These are phyloP conservation scores for Smittia sp. DNA, from an alignment of 2,888 invertebrate genomes.

Conservation along the genomic window DNA sequence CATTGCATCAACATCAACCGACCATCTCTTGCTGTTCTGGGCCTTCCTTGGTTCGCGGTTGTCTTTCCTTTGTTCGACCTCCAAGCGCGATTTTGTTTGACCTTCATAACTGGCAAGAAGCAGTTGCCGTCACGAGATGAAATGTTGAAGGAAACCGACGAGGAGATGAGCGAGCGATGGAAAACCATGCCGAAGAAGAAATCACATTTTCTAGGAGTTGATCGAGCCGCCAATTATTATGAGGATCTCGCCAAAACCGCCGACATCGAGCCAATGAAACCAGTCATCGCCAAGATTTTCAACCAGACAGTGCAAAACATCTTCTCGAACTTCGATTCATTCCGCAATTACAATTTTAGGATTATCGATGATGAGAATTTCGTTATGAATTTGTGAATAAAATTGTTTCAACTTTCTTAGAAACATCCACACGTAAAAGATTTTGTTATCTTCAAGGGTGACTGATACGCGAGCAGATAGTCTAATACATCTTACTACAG, in stretches of 20 bases:
- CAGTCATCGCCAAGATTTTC: background rate
- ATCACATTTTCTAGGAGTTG: background rate
- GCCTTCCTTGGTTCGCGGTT: constrained; percentile 53
- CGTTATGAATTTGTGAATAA: too few relatives aligned
- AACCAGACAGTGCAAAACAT: background rate
- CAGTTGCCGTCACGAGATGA: background rate
- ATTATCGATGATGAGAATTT: constrained; percentile 5
- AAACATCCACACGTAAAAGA: too few relatives aligned
- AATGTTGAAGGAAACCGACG: background rate
- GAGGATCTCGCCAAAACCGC: background rate
- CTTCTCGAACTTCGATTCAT: background rate
- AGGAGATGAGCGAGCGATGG: background rate
- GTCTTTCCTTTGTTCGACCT: background rate
- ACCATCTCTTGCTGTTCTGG: constrained; percentile 74
- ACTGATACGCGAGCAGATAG: too few relatives aligned
- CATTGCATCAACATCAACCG: constrained; percentile 73
- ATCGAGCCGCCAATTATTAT: background rate
- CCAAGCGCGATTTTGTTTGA: background rate
- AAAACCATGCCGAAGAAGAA: background rate
- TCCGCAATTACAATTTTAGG: background rate
- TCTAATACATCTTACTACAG: too few relatives aligned
- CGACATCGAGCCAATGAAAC: background rate
- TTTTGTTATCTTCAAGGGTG: too few relatives aligned
- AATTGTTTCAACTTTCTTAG: too few relatives aligned
- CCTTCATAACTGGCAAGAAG: background rate